These are phyloP conservation scores for Drosophila anomalata DNA, from an alignment of 2,888 invertebrate species.

Conservation along the genomic window DNA sequence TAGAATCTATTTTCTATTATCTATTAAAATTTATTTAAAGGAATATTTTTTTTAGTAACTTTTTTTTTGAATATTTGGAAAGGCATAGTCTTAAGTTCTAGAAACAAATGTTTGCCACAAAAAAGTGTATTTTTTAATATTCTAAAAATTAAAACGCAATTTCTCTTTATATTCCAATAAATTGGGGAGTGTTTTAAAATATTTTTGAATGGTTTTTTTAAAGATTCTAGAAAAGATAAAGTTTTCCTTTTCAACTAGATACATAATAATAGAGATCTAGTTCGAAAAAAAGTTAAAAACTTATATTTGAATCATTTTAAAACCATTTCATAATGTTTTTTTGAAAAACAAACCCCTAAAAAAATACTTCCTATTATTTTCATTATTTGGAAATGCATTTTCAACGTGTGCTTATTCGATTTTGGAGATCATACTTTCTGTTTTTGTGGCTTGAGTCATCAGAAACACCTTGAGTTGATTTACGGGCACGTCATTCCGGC, in stretches of 20 bases:
- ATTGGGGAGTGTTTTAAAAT: not conserved
- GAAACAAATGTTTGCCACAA: too few species aligned
- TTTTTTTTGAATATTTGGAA: too few species aligned
- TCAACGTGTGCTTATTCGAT: not conserved
- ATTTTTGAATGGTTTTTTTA: not conserved
- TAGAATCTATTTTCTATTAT: not conserved
- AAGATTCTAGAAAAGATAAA: too few species aligned
- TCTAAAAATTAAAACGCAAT: not conserved
- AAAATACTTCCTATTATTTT: not conserved
- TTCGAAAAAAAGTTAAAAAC: too few species aligned
- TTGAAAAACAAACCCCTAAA: not conserved
- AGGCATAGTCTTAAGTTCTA: too few species aligned
- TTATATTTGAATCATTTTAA: not conserved
- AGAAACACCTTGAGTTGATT: slow-evolving; percentile 24
- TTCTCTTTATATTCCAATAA: not conserved
- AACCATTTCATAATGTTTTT: not conserved
- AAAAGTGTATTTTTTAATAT: too few species aligned
- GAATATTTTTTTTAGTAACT: not conserved
- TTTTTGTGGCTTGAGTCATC: slow-evolving; percentile 20
- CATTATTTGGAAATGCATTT: not conserved
- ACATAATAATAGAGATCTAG: too few species aligned
- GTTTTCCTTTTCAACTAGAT: too few species aligned
- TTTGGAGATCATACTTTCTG: not conserved
- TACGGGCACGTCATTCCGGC: slow-evolving; percentile 24
- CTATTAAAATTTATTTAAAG: not conserved